These are phyloP conservation scores for Rhizomys pruinosus DNA, from an alignment of 2,113 vertebrate species.

Conservation along the genomic window DNA sequence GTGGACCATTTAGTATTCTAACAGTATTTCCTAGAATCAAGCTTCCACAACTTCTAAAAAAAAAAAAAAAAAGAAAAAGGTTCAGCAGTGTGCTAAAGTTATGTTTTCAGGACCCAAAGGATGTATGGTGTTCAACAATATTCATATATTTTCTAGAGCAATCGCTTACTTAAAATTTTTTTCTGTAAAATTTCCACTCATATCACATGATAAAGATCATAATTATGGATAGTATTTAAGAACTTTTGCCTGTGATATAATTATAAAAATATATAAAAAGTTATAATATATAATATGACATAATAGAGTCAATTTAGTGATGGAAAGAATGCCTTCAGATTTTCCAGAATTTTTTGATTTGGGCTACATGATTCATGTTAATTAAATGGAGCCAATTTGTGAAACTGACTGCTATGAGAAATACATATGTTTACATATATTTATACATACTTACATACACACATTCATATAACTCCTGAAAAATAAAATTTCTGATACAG, in stretches of 20 bases:
- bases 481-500: conserved; percentile 16
- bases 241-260: conserved; percentile 60
- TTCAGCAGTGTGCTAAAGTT: conserved; percentile 7
- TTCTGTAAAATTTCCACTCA: neutral
- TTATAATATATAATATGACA: conserved; percentile 52
- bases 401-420: neutral
- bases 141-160: conserved; percentile 62
- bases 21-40: conserved; percentile 61
- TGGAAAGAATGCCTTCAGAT: conserved; percentile 18
- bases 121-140: conserved; percentile 26
- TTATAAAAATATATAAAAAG: too few species aligned
- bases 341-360: conserved; percentile 48
- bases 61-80: neutral
- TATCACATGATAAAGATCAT: conserved; percentile 39
- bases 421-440: neutral
- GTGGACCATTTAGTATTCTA: conserved; percentile 55
- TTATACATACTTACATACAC: neutral
- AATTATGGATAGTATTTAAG: neutral
- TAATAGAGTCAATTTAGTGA: conserved; percentile 36
- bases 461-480: neutral
- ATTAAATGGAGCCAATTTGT: conserved; percentile 1
- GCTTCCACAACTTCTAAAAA: conserved; percentile 46
- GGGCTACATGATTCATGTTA: conserved; percentile 12
- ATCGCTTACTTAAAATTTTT: conserved; percentile 42
- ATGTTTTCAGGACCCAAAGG: conserved; percentile 13